phyloP scores from a whole-genome alignment of 2,113 vertebrate genomes.

The Miniopterus natalensis region DNA sequence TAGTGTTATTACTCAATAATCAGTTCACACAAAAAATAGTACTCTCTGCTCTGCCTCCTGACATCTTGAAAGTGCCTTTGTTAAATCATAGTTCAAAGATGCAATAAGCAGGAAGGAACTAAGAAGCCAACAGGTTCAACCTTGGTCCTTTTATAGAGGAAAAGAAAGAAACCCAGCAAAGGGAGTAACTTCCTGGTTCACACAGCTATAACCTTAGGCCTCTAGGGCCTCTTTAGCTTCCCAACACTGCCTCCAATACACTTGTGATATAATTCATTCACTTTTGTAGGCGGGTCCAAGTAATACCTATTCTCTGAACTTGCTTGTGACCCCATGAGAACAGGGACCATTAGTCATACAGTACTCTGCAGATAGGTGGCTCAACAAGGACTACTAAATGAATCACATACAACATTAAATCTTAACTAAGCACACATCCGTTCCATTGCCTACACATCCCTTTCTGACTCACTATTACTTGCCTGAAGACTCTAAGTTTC shows the following conservation, averaged over 20 bases:
- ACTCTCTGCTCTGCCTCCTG: slow-evolving; percentile 53
- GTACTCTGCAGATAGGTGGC: neutral
- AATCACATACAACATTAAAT: slow-evolving; percentile 12
- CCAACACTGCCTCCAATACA: neutral
- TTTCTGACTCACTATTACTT: slow-evolving; percentile 12
- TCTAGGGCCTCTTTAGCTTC: neutral
- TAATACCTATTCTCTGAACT: neutral
- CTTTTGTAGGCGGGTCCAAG: neutral
- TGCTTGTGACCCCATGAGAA: neutral
- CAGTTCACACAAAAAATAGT: slow-evolving; percentile 55
- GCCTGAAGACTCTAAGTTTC: slow-evolving; percentile 28
- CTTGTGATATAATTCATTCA: neutral
- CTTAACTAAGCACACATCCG: neutral
- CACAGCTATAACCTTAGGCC: neutral
- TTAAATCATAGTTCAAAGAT: slow-evolving; percentile 56
- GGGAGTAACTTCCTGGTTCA: neutral
- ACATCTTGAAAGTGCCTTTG: slow-evolving; percentile 19
- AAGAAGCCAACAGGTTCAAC: neutral
- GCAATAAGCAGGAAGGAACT: neutral
- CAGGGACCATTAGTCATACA: neutral
- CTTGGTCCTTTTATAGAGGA: neutral
- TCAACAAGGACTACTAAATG: neutral
- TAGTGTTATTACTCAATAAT: neutral
- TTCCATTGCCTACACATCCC: slow-evolving; percentile 10
- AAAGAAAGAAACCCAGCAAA: neutral